Percentiles rank a stretch among this genome's conserved stretches.
Conservation (phyloP, 2,113 vertebrate species). For the Phrynosoma blainvillii region DNA sequence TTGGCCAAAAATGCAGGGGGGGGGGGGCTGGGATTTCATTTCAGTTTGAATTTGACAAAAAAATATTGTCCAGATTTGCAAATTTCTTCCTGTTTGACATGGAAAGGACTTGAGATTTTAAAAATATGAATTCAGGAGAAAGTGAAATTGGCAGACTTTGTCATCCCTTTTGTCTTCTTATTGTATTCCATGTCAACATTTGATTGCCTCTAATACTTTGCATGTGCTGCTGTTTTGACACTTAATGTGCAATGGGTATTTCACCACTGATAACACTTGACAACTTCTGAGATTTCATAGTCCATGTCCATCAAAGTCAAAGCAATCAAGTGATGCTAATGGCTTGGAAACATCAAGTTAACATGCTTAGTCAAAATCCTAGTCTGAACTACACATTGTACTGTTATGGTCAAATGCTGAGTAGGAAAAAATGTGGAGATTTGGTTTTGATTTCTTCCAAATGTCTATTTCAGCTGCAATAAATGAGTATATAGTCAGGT, state of each 20-base stretch:
- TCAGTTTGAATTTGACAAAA: too few species aligned
- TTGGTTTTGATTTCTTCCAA: background rate
- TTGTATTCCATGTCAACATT: background rate
- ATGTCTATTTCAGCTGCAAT: background rate
- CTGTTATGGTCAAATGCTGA: background rate
- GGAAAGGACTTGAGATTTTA: too few species aligned
- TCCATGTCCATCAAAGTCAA: background rate
- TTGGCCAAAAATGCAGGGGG: too few species aligned
- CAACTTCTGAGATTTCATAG: background rate
- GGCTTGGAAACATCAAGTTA: background rate
- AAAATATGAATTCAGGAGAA: too few species aligned
- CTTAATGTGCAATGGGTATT: background rate
- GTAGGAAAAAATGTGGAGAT: background rate
- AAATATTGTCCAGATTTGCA: too few species aligned
- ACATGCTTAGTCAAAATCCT: background rate
- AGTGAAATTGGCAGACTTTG: too few species aligned
- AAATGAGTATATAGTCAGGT: background rate
- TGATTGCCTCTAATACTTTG: background rate
- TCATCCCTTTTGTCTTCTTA: too few species aligned
- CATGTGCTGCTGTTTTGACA: background rate
- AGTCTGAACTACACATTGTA: background rate
- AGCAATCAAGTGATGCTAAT: constrained; percentile 6
- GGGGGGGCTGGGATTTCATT: too few species aligned
- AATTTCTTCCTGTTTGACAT: too few species aligned
- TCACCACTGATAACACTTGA: background rate